phyloP scores from a whole-genome alignment of 2,113 vertebrate species.

The Gambusia holbrooki region DNA sequence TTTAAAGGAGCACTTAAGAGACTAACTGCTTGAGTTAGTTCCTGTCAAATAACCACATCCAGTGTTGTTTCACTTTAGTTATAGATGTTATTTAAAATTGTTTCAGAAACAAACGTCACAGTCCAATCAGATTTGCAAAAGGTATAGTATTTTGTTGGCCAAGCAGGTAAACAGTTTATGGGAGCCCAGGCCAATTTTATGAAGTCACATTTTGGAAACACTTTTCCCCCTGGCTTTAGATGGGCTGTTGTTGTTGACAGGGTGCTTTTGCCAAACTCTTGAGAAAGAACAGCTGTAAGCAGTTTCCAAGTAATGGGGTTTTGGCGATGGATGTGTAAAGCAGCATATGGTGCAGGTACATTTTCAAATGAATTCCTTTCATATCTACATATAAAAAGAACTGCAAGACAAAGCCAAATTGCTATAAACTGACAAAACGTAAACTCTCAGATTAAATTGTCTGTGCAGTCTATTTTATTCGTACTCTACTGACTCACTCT shows the following conservation, averaged over 20 bases:
- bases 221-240: conserved; percentile 29
- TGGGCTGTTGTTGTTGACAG: conserved; percentile 51
- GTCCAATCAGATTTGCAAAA: neutral
- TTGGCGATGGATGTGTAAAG: conserved; percentile 30
- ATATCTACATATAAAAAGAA: neutral
- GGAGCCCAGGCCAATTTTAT: conserved; percentile 5
- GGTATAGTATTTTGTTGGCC: neutral
- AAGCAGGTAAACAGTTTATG: neutral
- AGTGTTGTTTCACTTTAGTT: neutral
- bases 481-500: neutral
- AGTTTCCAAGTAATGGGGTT: conserved; percentile 48
- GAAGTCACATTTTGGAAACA: conserved; percentile 35
- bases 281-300: conserved; percentile 65
- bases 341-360: conserved; percentile 1
- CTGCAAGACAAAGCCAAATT: neutral
- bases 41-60: neutral
- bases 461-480: neutral
- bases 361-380: neutral
- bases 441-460: neutral
- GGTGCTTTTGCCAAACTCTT: conserved; percentile 37
- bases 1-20: neutral
- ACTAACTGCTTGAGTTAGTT: no score
- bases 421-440: neutral
- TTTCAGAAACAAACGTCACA: neutral
- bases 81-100: neutral